Evolutionary conservation across 2,113 vertebrate genomes (phyloP).

Genomic region (Ceratotherium simum): DNA sequence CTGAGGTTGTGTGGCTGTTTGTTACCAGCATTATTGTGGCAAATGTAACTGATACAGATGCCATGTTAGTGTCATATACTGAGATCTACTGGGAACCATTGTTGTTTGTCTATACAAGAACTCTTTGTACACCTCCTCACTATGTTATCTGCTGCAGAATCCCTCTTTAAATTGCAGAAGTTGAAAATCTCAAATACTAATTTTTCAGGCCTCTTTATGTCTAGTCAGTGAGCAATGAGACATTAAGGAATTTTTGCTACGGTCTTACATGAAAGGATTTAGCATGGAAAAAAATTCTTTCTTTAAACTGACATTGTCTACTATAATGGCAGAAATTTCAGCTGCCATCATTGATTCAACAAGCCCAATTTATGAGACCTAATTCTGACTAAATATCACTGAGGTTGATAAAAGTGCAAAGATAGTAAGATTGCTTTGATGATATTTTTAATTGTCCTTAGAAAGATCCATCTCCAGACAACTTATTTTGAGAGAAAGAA

Average conservation of each 20-base stretch:
- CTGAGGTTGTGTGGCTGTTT: neutral
- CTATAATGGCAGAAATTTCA: neutral
- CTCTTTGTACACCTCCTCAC: neutral
- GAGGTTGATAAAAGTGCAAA: neutral
- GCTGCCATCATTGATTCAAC: neutral
- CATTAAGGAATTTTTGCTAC: neutral
- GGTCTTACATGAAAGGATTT: neutral
- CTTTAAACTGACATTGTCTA: neutral
- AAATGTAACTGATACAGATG: neutral
- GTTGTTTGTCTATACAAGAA: neutral
- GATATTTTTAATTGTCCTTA: neutral
- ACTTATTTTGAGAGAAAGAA: constrained; percentile 13
- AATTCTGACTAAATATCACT: neutral
- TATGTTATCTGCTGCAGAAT: neutral
- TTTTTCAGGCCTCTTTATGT: neutral
- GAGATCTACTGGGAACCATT: neutral
- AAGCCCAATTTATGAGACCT: neutral
- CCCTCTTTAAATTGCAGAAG: neutral
- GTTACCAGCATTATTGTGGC: neutral
- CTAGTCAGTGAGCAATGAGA: neutral
- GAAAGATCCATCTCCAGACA: neutral
- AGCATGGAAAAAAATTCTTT: neutral
- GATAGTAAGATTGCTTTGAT: neutral
- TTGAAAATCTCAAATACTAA: neutral
- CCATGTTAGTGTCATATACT: neutral